These are phyloP conservation scores for Listrodromus nycthemerus DNA, from an alignment of 2,888 invertebrate genomes.

Conservation along the genomic window DNA sequence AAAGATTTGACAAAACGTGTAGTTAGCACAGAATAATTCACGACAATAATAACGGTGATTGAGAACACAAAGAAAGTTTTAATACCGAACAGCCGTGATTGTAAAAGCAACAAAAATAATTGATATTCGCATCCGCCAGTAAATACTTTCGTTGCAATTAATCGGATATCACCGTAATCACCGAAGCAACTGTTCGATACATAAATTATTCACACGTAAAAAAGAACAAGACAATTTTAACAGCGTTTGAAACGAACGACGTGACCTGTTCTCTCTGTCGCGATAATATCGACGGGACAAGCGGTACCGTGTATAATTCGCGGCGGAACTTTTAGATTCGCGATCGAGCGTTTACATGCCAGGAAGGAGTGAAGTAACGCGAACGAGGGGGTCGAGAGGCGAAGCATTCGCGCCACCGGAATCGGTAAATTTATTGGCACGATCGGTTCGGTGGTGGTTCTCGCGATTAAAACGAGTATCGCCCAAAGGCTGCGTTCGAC, in stretches of 20 bases:
- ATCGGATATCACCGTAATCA: background rate
- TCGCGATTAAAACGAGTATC: conserved; percentile 65
- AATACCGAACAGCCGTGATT: no score
- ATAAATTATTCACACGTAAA: background rate
- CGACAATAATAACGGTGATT: no score
- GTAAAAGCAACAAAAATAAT: no score
- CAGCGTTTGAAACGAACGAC: conserved; percentile 50
- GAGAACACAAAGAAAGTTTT: no score
- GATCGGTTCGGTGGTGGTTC: conserved; percentile 26
- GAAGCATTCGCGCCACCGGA: conserved; percentile 49
- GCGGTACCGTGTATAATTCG: conserved; percentile 12
- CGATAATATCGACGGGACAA: conserved; percentile 56
- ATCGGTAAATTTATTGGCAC: conserved; percentile 66
- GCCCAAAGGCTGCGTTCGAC: conserved; percentile 62
- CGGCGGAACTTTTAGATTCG: conserved; percentile 50
- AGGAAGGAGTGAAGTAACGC: conserved; percentile 44
- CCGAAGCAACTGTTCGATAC: background rate
- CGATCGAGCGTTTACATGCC: conserved; percentile 45
- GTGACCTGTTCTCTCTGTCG: background rate
- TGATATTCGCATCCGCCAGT: no score
- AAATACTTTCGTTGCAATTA: background rate
- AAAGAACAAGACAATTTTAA: conserved; percentile 46
- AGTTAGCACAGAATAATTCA: no score
- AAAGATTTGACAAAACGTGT: no score
- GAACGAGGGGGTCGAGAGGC: conserved; percentile 26